These are phyloP conservation scores for Onychomys arenicola DNA, from an alignment of 2,797 vertebrate species.

Conservation along the genomic window DNA sequence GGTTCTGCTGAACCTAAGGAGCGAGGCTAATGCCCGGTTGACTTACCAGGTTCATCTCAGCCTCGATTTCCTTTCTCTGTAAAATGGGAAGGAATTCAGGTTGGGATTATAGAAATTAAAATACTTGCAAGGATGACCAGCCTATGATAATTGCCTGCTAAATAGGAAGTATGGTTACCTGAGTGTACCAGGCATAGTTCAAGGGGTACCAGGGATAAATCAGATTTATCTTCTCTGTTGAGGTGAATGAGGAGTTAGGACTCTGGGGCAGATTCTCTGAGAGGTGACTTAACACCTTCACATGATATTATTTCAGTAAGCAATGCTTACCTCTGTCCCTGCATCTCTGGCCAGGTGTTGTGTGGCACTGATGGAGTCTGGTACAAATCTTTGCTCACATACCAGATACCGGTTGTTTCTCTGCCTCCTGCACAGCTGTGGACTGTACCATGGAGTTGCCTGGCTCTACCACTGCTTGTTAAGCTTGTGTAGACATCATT, in stretches of 20 bases:
- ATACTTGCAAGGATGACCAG: rapidly evolving
- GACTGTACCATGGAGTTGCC: neutral
- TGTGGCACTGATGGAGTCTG: neutral
- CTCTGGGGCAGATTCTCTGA: neutral
- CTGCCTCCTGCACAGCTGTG: neutral
- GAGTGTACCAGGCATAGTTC: neutral
- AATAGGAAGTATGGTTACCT: neutral
- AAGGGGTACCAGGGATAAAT: neutral
- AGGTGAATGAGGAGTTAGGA: neutral
- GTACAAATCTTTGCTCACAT: neutral
- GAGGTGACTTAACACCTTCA: neutral
- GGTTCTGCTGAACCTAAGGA: neutral
- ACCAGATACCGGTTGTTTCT: neutral
- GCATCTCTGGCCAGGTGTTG: neutral
- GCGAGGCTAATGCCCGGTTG: neutral
- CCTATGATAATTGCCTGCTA: neutral
- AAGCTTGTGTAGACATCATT: neutral
- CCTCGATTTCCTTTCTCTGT: neutral
- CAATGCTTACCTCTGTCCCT: neutral
- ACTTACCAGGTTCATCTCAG: neutral
- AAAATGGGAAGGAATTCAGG: neutral
- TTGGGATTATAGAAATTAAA: neutral
- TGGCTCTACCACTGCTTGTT: neutral
- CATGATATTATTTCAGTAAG: neutral
- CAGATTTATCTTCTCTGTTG: neutral